Conservation (phyloP, 2,888 invertebrate species). For the Mayetiola destructor region DNA sequence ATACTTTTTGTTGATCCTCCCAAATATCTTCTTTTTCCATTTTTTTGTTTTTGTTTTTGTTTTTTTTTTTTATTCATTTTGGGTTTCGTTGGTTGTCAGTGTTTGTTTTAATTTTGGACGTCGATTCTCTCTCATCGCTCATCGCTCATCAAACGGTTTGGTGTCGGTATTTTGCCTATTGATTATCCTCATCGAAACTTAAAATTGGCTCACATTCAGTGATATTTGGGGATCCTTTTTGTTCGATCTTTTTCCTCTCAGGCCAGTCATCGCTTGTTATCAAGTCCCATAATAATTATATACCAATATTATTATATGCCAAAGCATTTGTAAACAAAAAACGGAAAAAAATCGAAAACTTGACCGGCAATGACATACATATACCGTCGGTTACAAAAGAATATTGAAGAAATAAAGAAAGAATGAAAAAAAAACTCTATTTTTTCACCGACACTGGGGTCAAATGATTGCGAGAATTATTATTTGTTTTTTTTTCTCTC, state of each 20-base stretch:
- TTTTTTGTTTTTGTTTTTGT: too few species aligned
- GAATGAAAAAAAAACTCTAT: background rate
- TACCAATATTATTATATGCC: background rate
- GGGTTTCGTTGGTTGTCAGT: too few species aligned
- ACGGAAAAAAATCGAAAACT: background rate
- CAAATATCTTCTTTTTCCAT: too few species aligned
- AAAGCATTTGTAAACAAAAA: background rate
- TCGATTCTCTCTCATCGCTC: too few species aligned
- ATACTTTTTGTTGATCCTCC: too few species aligned
- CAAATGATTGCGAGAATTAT: background rate
- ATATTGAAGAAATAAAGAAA: background rate
- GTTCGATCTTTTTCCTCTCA: background rate
- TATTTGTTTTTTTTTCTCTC: background rate
- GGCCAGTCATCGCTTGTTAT: background rate
- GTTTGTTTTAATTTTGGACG: too few species aligned
- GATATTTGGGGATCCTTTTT: too few species aligned
- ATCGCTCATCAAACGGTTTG: too few species aligned
- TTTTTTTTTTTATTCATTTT: background rate
- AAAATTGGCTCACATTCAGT: background rate
- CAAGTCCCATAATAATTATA: background rate
- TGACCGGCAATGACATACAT: background rate
- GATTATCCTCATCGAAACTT: background rate
- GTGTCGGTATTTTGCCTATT: background rate
- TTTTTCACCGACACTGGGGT: background rate
- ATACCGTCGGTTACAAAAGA: background rate